These are phyloP conservation scores for Clusia tigrina DNA, from an alignment of 2,888 invertebrate genomes.

Conservation along the genomic window DNA sequence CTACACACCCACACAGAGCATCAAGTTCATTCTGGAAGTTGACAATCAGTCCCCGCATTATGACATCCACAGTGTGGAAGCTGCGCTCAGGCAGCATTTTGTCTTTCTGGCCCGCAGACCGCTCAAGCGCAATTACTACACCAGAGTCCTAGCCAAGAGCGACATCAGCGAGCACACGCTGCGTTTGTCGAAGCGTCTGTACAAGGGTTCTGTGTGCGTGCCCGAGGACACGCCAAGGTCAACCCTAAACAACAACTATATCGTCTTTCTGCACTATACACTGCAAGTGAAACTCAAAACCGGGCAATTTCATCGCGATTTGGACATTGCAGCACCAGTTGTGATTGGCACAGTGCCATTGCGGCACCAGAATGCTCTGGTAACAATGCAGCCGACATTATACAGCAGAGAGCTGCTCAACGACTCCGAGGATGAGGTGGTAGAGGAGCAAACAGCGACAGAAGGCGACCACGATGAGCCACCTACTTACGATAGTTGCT, in stretches of 20 bases:
- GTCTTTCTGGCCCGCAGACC: conserved; percentile 57
- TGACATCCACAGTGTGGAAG: conserved; percentile 53
- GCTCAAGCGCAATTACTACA: conserved; percentile 54
- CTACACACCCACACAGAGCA: conserved; percentile 76
- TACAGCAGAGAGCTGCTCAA: conserved; percentile 17
- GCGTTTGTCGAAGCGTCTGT: conserved; percentile 62
- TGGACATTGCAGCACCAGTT: conserved; percentile 52
- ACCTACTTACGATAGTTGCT: conserved; percentile 57
- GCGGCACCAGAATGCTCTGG: conserved; percentile 36
- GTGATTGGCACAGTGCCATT: conserved; percentile 54
- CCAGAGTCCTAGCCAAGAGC: conserved; percentile 51
- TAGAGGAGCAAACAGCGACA: conserved; percentile 36
- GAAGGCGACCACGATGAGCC: conserved; percentile 48
- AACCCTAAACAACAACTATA: conserved; percentile 64
- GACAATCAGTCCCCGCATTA: conserved; percentile 69
- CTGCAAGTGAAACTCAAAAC: conserved; percentile 54
- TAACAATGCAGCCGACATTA: conserved; percentile 41
- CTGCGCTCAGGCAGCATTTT: conserved; percentile 53
- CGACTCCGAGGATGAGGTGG: conserved; percentile 21
- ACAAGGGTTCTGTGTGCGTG: conserved; percentile 67
- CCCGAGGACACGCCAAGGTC: conserved; percentile 76
- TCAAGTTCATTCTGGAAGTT: conserved; percentile 73
- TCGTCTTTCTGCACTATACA: conserved; percentile 56
- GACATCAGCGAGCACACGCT: conserved; percentile 48
- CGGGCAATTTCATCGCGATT: conserved; percentile 55